Base-by-base conservation (phyloP, 2,888 invertebrate genomes). In the Thymelicus sylvestris region DNA sequence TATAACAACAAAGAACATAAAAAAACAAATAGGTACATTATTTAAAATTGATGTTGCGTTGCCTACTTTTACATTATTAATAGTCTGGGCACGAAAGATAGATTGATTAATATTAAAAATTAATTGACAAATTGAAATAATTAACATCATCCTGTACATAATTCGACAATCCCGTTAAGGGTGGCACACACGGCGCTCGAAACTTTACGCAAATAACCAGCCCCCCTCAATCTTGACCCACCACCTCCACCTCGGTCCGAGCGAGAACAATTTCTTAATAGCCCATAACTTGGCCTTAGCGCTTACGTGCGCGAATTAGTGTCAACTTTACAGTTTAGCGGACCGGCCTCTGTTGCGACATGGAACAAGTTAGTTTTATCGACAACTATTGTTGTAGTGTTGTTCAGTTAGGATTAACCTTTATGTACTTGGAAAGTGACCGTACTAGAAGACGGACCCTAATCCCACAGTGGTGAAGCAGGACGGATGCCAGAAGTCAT, bases 241-340 rank as follows among this genome's bases (percentile, higher is more conserved):
- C 24, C 64, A 74, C 73, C 74, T 62, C 55, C 24, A 55, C 52
- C 71, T 75, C 76, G 81, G 85, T 85, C 85, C 84, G 82, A 83
- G 82, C 80, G 84, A 86, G 87, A 91, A 91, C 91, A 89, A 91
- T 92, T 91, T 89, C 91, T 91, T 92, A 91, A 92, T 91, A 89
- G 91, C 83, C 88, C 86, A 90, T 90, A 90, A 91, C 89, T 90
- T 81, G 87, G 86, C 82, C 82, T 86, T 84, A 86, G 85, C 82
- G 86, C 83, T 83, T 84, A 86, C 85, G 85, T 83, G 87, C 82
- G 77, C 79, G 86, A 85, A 87, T 90, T 90, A 89, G 81, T 87
- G 90, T 88, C 87, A 84, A 86, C 85, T 87, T 85, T 79, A 83
- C 81, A 83, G 77, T 78, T 76, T 74, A 74, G 74, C 72, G 64